Evolutionary conservation across 2,113 vertebrate species (phyloP), one percentile per base, ranked within the genome.

Genomic region (Paratilapia polleni): DNA sequence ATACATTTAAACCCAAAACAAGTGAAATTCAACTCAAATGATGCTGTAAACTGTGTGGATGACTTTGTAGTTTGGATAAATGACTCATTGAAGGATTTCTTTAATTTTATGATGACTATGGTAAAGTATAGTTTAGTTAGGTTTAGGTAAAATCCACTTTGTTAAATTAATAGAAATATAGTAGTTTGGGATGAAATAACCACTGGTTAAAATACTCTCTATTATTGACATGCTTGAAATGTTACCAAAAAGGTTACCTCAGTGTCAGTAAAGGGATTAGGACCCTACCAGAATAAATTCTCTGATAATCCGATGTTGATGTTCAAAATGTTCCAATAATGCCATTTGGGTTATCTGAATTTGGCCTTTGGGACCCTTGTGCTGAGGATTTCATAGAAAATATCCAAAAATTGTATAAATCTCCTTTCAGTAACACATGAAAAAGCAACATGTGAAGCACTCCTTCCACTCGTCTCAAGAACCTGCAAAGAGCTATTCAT

Each of bases 111-210:
- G 8, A 38, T 38, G 8, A 38, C 36, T 9, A 38, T 38, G 8
- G 8, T 38, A 8, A 8, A 8, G 36, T 38, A 3, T 22, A 22
- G 20, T 0, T 38, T 22, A 22, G 62, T 64, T 41, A 41, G 20
- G 34, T 64, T 41, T 8, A 41, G 6, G 62, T 64, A 34, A 41
- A 22, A 41, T 3, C 1, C 0, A 12, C 4, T 62, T 59, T 3
- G n/a, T 0, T 14, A 1, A 8, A 38, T 13, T 22, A 0, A 64
- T 22, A 64, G 62, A 41, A 64, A 22, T n/a, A 38, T 64, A 41
- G 20, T 0, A 22, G 38, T 64, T 22, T 38, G 61, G 34, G 34
- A 38, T 38, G 11, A 1, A 63, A 38, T 38, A 38, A 63, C 0
- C 11, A 63, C 61, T 1, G 61, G 34, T 38, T 63, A 38, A 19